Conservation (phyloP, 1,140 invertebrate species). For the Caerostris darwini region DNA sequence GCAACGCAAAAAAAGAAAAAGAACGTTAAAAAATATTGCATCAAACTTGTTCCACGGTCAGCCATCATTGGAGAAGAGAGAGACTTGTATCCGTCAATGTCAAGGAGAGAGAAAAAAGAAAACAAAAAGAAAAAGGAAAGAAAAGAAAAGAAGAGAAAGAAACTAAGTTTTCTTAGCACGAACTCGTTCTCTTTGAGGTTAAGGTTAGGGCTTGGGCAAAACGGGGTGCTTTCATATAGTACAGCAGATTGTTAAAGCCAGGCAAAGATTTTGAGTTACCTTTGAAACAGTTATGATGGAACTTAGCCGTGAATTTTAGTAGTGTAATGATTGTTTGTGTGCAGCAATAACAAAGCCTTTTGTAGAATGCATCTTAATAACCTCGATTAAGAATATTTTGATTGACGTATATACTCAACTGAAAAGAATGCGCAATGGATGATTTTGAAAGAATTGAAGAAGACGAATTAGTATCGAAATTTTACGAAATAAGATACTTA, state of each 20-base stretch:
- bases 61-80: conserved; percentile 20
- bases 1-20: conserved; percentile 33
- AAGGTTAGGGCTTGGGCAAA: conserved; percentile 51
- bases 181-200: conserved; percentile 58
- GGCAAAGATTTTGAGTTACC: not conserved
- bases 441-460: not conserved
- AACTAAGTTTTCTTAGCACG: conserved; percentile 33
- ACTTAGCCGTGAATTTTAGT: not conserved
- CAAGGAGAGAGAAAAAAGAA: not conserved
- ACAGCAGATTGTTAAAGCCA: not conserved
- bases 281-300: not conserved
- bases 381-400: not conserved
- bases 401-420: not conserved
- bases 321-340: not conserved
- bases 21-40: not conserved
- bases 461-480: not conserved
- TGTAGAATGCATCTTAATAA: not conserved
- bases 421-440: not conserved
- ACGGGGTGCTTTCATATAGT: conserved; percentile 50
- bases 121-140: not conserved
- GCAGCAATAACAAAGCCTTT: not conserved
- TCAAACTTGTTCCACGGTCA: conserved; percentile 55
- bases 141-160: not conserved
- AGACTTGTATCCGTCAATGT: conserved; percentile 63
- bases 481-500: not conserved